Percentiles rank a stretch among this genome's conserved stretches.
These are phyloP conservation scores for Origma solitaria DNA, from an alignment of 2,113 vertebrate genomes.

Conservation along the genomic window DNA sequence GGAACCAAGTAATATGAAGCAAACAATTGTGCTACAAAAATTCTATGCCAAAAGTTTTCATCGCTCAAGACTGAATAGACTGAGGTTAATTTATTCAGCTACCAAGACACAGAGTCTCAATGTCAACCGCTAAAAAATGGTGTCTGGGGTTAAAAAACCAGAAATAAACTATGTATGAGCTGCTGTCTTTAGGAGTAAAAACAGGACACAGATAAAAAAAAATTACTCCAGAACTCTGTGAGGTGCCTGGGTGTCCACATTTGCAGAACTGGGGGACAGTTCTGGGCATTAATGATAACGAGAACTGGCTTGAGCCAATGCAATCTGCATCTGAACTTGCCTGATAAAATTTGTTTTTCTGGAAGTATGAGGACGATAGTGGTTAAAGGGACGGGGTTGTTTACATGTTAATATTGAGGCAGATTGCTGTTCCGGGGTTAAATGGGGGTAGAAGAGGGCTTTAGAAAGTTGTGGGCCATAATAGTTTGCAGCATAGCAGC, in stretches of 20 bases:
- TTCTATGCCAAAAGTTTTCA: not conserved
- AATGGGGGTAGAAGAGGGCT: not conserved
- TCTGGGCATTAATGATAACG: constrained; percentile 65
- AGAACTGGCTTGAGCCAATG: constrained; percentile 4
- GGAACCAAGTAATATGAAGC: not conserved
- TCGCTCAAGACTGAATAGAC: not conserved
- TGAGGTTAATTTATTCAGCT: not conserved
- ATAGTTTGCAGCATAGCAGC: not conserved
- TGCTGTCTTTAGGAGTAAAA: not conserved
- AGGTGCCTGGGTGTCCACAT: not conserved
- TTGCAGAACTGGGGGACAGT: not conserved
- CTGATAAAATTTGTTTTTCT: constrained; percentile 72
- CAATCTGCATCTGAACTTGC: constrained; percentile 67
- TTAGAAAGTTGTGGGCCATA: not conserved
- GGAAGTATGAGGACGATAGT: not conserved
- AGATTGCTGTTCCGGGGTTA: not conserved
- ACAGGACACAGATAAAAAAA: not conserved
- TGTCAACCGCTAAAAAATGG: not conserved
- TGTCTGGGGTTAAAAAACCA: not conserved
- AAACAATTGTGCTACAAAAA: not conserved
- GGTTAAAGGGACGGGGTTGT: constrained; percentile 24
- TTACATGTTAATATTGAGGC: not conserved
- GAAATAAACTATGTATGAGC: not conserved
- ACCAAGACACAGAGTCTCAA: not conserved
- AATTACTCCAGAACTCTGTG: not conserved